Conservation (phyloP, 2,888 invertebrate genomes). For the Leucania comma region DNA sequence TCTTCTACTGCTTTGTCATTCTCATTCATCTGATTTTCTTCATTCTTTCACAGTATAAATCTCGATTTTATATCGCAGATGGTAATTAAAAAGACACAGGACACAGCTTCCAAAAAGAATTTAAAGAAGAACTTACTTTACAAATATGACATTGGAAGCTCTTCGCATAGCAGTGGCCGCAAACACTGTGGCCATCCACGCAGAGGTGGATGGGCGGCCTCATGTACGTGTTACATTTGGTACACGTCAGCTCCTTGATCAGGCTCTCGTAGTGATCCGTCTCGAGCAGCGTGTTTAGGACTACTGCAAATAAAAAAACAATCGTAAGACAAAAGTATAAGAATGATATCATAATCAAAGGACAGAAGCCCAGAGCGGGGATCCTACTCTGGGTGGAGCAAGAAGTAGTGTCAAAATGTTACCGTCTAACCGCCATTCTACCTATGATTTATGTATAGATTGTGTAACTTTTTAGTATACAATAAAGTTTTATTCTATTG, state of each 20-base stretch:
- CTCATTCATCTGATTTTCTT: too few species aligned
- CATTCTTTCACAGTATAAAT: too few species aligned
- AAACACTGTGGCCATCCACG: slow-evolving; percentile 87
- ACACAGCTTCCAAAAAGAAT: too few species aligned
- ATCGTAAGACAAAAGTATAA: not conserved
- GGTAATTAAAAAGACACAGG: not conserved
- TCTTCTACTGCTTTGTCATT: too few species aligned
- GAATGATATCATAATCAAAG: not conserved
- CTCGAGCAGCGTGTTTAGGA: slow-evolving; percentile 84
- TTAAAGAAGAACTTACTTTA: slow-evolving; percentile 70
- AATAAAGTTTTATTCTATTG: too few species aligned
- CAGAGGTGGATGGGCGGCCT: slow-evolving; percentile 88
- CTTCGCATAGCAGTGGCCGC: slow-evolving; percentile 83
- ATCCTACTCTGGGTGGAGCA: too few species aligned
- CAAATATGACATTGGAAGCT: slow-evolving; percentile 86
- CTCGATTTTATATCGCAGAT: not conserved
- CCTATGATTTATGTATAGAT: too few species aligned
- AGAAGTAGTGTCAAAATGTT: too few species aligned
- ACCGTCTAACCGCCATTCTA: too few species aligned
- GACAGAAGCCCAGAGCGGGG: too few species aligned
- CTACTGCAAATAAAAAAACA: slow-evolving; percentile 75
- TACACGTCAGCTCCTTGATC: slow-evolving; percentile 87
- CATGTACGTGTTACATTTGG: slow-evolving; percentile 87
- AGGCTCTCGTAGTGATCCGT: slow-evolving; percentile 88
- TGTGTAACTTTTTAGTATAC: too few species aligned